Conservation (phyloP, 1,140 invertebrate species). For the Conus betulinus region DNA sequence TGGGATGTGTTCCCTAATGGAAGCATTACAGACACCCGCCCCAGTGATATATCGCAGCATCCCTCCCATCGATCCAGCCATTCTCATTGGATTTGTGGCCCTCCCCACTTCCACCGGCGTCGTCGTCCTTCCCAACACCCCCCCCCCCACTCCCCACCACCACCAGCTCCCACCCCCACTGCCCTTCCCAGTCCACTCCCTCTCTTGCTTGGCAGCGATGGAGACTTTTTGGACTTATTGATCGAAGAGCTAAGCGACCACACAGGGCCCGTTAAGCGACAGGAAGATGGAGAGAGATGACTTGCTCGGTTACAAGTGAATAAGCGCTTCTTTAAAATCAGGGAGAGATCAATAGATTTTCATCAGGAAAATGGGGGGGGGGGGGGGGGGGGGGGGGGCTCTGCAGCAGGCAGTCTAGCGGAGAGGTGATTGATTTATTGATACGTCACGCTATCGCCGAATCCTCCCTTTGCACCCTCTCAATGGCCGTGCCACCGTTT, state of each 20-base stretch:
- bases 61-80: conserved; percentile 15
- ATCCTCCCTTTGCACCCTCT: conserved; percentile 20
- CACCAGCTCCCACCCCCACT: too few relatives aligned
- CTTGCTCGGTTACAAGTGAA: conserved; percentile 33
- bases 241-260: conserved; percentile 10
- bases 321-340: conserved; percentile 37
- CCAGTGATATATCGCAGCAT: conserved; percentile 48
- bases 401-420: neutral
- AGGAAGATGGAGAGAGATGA: conserved; percentile 28
- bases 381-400: neutral
- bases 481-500: neutral
- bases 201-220: neutral
- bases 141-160: too few relatives aligned
- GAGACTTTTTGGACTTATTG: conserved; percentile 34
- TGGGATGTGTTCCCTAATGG: conserved; percentile 32
- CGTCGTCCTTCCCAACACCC: too few relatives aligned
- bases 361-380: conserved; percentile 30
- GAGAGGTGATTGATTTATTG: conserved; percentile 38
- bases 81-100: conserved; percentile 7
- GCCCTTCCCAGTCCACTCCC: neutral
- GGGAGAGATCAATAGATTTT: conserved; percentile 41
- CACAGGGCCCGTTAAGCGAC: conserved; percentile 28
- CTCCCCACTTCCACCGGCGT: neutral
- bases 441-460: conserved; percentile 12
- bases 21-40: conserved; percentile 42